Percentiles rank a stretch among this genome's conserved stretches.
phyloP scores from a whole-genome alignment of 2,888 invertebrate genomes.

The Macrosiphum euphorbiae region DNA sequence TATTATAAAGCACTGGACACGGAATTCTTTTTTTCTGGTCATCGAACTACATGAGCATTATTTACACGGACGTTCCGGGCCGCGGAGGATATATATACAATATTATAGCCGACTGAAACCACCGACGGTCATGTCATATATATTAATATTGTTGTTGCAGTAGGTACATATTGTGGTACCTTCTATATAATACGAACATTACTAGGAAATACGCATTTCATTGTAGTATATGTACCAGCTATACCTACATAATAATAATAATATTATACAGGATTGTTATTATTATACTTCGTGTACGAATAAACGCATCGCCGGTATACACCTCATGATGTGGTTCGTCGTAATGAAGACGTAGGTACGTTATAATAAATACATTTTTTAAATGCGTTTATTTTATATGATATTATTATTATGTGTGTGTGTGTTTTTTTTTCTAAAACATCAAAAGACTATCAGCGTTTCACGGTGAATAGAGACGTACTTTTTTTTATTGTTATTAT shows the following conservation, averaged over 20 bases:
- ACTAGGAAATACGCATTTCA: conserved; percentile 60
- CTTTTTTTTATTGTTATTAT: not conserved
- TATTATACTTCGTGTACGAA: conserved; percentile 59
- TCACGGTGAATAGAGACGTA: conserved; percentile 42
- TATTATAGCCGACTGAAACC: conserved; percentile 39
- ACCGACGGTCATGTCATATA: conserved; percentile 51
- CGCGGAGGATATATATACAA: not conserved
- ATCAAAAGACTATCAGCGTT: conserved; percentile 60
- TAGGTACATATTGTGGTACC: not conserved
- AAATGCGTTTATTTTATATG: not conserved
- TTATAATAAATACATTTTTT: conserved; percentile 3
- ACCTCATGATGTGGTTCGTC: conserved; percentile 16
- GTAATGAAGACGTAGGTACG: conserved; percentile 45
- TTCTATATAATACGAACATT: conserved; percentile 47
- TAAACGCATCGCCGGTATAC: conserved; percentile 23
- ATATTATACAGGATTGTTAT: conserved; percentile 50
- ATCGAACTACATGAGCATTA: conserved; percentile 52
- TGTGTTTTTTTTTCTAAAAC: not conserved
- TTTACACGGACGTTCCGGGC: conserved; percentile 51
- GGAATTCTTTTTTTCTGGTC: conserved; percentile 58
- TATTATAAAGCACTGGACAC: not conserved
- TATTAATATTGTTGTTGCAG: not conserved
- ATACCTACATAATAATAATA: not conserved
- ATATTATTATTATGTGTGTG: conserved; percentile 16
- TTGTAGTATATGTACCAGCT: conserved; percentile 29